Conservation (phyloP, 2,797 vertebrate genomes). For the Falco concolor region DNA sequence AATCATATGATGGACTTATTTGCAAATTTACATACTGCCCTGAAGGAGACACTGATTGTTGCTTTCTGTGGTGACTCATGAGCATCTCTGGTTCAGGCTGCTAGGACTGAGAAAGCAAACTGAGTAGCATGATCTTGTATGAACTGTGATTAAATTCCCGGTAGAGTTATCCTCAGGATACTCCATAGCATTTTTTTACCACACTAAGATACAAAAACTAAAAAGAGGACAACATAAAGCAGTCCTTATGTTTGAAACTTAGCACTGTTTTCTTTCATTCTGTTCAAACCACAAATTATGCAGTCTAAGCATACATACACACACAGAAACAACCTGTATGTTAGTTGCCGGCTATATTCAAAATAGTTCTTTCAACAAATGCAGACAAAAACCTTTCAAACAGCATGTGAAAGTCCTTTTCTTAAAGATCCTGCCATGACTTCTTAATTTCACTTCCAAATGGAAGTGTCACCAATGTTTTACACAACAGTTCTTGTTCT, state of each 20-base stretch:
- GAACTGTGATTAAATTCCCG: not conserved
- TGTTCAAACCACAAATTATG: not conserved
- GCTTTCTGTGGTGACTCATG: conserved; percentile 6
- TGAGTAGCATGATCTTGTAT: not conserved
- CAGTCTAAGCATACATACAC: not conserved
- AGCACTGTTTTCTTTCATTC: not conserved
- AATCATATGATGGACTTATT: conserved; percentile 21
- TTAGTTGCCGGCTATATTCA: not conserved
- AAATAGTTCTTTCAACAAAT: not conserved
- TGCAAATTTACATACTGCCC: conserved; percentile 32
- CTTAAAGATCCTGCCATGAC: not conserved
- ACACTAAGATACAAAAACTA: not conserved
- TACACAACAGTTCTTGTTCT: not conserved
- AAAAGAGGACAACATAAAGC: not conserved
- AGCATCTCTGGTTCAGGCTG: conserved; percentile 1
- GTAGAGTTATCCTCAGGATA: not conserved
- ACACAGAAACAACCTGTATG: not conserved
- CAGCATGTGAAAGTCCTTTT: not conserved
- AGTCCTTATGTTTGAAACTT: not conserved
- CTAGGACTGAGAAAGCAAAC: not conserved
- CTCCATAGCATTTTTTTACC: not conserved
- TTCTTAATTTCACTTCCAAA: not conserved
- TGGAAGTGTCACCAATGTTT: not conserved
- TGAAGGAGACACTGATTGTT: conserved; percentile 16
- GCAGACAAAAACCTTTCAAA: not conserved